A percentile compares a stretch with the other conserved stretches of the same genome.
Conservation (phyloP, 2,888 invertebrate species). For the Troides helena region DNA sequence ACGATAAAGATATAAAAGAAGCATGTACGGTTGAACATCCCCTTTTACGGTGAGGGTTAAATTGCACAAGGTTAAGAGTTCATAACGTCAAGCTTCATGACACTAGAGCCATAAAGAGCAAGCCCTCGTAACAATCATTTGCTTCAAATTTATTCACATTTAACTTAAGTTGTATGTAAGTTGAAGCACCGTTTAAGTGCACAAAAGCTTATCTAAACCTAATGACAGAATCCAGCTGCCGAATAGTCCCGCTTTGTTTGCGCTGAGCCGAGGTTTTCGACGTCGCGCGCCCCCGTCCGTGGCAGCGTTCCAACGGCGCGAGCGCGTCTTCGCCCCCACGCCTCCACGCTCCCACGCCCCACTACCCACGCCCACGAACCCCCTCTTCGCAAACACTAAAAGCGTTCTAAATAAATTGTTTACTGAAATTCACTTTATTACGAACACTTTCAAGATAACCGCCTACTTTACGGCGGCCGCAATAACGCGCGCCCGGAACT, state of each 20-base stretch:
- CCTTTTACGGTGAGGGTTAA: too few species aligned
- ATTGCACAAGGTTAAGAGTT: too few species aligned
- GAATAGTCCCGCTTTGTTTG: background rate
- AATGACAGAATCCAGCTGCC: background rate
- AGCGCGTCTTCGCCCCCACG: background rate
- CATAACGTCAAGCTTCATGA: too few species aligned
- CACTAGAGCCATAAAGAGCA: too few species aligned
- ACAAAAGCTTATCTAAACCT: background rate
- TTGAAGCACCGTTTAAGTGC: background rate
- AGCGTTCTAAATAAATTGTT: slow-evolving; percentile 1
- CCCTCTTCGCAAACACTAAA: background rate
- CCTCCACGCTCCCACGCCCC: too few species aligned
- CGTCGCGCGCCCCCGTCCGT: background rate
- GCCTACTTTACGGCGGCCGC: background rate
- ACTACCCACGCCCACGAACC: background rate
- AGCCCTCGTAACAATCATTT: too few species aligned
- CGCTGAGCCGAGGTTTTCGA: background rate
- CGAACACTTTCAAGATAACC: background rate
- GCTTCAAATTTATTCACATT: too few species aligned
- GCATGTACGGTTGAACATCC: too few species aligned
- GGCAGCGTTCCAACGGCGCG: background rate
- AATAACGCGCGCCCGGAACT: background rate
- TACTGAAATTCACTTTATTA: background rate
- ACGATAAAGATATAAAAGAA: too few species aligned
- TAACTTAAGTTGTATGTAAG: too few species aligned